Evolutionary conservation across 2,888 invertebrate genomes (phyloP), one percentile per base, ranked within the genome.

Genomic region (Drosophila ustulata): DNA sequence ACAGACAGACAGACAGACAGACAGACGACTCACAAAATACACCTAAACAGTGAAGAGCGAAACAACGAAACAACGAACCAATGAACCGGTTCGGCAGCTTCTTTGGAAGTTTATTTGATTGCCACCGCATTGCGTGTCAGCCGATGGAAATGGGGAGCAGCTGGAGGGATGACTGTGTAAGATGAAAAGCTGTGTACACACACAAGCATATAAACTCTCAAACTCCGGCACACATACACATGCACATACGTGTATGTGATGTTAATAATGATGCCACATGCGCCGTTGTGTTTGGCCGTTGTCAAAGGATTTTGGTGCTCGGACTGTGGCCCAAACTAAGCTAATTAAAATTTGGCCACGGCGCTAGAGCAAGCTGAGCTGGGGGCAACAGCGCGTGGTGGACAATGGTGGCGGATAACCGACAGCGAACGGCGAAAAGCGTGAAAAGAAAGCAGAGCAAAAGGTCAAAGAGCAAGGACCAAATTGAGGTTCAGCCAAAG

Each of bases 301-400:
- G 80, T 75, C 83, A 84, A 87, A 76, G 79, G 75, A 68, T 62
- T 63, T 66, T 61, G 41, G n/a, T 34, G 57, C 58, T 69, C 46
- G 65, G 63, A 75, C 59, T 78, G 55, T 68, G 69, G 67, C 79
- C 71, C 75, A 71, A 71, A 75, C 88, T 88, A 82, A 87, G 82
- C 83, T 83, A 83, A 83, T 83, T 83, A 88, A 81, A 87, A 73
- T 83, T 81, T 73, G 75, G 70, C 83, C 83, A 83, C 70, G 41
- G 50, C 69, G 37, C n/a, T 25, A 59, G 73, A 9, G 34, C 34
- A 11, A 37, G 9, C 34, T 3, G 34, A 37, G 9, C 34, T 3
- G 34, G 32, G 26, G 28, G 28, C 28, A 28, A 5, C 32, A 32
- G 8, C 32, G 72, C 28, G 57, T 52, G 50, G 47, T 41, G 37